phyloP scores from a whole-genome alignment of 2,888 invertebrate species.

The Macrophya annulata region DNA sequence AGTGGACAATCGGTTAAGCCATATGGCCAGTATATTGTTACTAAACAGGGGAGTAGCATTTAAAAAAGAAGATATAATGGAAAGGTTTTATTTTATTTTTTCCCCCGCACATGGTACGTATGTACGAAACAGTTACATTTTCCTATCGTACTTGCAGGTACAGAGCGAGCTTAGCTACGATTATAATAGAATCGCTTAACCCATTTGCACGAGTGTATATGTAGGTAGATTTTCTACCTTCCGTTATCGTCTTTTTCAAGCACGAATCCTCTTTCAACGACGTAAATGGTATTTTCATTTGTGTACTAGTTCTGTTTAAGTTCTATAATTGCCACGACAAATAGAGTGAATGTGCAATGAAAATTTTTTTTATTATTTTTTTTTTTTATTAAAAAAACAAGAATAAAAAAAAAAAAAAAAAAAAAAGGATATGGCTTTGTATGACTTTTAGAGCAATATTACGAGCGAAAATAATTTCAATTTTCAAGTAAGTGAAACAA shows the following conservation, averaged over 20 bases:
- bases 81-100: not conserved
- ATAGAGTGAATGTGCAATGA: not conserved
- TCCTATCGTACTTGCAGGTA: not conserved
- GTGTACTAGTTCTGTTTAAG: conserved; percentile 8
- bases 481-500: not conserved
- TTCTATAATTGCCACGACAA: conserved; percentile 1
- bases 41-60: not conserved
- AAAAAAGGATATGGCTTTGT: not conserved
- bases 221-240: conserved; percentile 16
- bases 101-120: not conserved
- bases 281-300: conserved; percentile 17
- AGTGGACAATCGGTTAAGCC: not conserved
- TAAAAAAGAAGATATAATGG: not conserved
- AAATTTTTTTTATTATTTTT: no score
- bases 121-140: not conserved
- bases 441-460: not conserved
- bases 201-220: conserved; percentile 1
- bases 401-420: not conserved
- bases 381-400: not conserved
- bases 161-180: conserved; percentile 8
- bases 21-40: not conserved
- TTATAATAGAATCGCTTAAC: conserved; percentile 40
- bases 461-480: not conserved
- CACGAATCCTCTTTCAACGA: not conserved
- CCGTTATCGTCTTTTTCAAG: conserved; percentile 36